A percentile compares a stretch with the other conserved stretches of the same genome.
Evolutionary conservation across 2,888 invertebrate genomes (phyloP).

Genomic region (Pristionchus mayeri): DNA sequence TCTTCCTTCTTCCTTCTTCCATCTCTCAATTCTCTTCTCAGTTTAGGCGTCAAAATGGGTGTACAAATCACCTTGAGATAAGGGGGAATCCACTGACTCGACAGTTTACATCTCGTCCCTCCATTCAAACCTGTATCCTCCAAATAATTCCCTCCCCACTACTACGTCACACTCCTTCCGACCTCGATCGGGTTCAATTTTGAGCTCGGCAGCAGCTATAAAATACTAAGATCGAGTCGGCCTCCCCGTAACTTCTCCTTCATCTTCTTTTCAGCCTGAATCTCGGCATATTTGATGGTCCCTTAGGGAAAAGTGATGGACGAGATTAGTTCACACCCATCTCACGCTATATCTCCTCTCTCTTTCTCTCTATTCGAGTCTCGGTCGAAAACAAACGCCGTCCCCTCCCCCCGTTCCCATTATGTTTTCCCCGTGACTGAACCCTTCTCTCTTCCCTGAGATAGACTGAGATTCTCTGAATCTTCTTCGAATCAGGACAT

Average conservation of each 20-base stretch:
- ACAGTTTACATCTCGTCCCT: background rate
- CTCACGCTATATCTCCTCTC: background rate
- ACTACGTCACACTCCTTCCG: conserved; percentile 13
- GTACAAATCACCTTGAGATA: conserved; percentile 14
- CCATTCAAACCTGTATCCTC: background rate
- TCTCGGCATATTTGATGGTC: conserved; percentile 1
- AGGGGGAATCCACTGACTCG: conserved; percentile 8
- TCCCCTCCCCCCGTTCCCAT: background rate
- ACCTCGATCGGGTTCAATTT: conserved; percentile 10
- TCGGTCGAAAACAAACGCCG: background rate
- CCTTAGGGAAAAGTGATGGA: background rate
- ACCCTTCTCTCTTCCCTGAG: too few relatives aligned
- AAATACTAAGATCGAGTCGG: background rate
- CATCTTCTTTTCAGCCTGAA: background rate
- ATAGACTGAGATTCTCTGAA: too few relatives aligned
- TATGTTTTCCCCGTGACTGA: too few relatives aligned
- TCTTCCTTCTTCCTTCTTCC: background rate
- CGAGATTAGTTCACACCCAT: background rate
- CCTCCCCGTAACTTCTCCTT: background rate
- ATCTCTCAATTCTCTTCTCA: conserved; percentile 3
- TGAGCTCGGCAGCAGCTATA: background rate
- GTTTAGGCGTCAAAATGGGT: background rate
- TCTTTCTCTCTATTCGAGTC: background rate
- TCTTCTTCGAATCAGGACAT: background rate
- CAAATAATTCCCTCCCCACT: background rate